These are phyloP conservation scores for Epinephelus moara DNA, from an alignment of 2,113 vertebrate species.

Conservation along the genomic window DNA sequence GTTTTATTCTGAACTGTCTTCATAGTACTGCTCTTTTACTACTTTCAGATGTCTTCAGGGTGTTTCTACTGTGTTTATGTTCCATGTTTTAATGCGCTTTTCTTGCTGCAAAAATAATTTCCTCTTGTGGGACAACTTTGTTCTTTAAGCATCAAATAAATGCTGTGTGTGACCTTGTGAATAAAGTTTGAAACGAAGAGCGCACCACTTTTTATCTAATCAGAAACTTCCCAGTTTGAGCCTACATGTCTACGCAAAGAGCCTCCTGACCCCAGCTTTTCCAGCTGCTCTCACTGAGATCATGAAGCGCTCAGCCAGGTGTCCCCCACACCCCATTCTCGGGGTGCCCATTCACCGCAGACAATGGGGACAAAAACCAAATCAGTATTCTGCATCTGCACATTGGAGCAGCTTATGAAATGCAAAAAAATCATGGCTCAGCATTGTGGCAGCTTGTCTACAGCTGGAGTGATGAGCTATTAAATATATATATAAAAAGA, in stretches of 20 bases:
- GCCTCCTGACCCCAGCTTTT: conserved; percentile 50
- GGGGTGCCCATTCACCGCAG: conserved; percentile 66
- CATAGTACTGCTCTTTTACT: background rate
- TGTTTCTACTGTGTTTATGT: background rate
- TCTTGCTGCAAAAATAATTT: background rate
- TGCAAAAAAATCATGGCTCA: conserved; percentile 27
- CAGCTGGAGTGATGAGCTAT: background rate
- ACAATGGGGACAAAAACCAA: conserved; percentile 70
- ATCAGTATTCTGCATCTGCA: conserved; percentile 70
- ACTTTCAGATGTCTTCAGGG: background rate
- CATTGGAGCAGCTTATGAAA: conserved; percentile 44
- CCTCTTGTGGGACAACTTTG: background rate
- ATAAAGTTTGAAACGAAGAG: background rate
- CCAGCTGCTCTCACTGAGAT: conserved; percentile 77
- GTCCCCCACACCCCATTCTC: conserved; percentile 57
- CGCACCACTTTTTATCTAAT: background rate
- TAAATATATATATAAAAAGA: background rate
- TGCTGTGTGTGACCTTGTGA: background rate
- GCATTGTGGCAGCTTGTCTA: background rate
- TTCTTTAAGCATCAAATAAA: background rate
- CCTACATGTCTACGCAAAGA: conserved; percentile 31
- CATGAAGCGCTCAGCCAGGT: conserved; percentile 67
- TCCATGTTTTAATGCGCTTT: background rate
- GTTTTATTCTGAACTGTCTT: background rate
- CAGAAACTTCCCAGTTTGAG: conserved; percentile 4